These are phyloP conservation scores for Nannoperca obscura DNA, from an alignment of 2,797 vertebrate genomes.

Conservation along the genomic window DNA sequence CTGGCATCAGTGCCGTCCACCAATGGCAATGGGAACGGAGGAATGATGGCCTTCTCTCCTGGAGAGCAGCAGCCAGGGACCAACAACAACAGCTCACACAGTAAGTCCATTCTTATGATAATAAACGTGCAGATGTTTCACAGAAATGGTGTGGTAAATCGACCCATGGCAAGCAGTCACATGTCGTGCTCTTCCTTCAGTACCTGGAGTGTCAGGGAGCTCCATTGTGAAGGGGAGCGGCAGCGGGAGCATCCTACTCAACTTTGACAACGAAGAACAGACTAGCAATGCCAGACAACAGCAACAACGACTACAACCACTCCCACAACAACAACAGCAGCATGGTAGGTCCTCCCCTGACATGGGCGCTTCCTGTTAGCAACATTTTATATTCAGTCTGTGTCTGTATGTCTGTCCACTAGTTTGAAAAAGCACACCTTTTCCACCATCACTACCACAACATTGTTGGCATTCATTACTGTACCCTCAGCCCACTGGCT, in stretches of 20 bases:
- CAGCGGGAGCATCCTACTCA: conserved; percentile 81
- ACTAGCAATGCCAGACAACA: conserved; percentile 61
- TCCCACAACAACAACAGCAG: conserved; percentile 52
- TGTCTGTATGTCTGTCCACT: not conserved
- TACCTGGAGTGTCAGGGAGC: conserved; percentile 67
- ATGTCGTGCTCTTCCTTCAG: conserved; percentile 31
- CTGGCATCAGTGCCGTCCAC: conserved; percentile 85
- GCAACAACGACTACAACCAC: conserved; percentile 58
- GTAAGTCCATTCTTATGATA: conserved; percentile 24
- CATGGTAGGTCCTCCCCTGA: conserved; percentile 52
- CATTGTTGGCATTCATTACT: too few species aligned
- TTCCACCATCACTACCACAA: too few species aligned
- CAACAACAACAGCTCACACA: conserved; percentile 67
- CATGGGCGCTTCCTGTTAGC: not conserved
- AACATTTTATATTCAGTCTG: not conserved
- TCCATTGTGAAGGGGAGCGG: conserved; percentile 66
- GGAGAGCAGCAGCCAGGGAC: conserved; percentile 83
- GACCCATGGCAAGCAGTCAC: not conserved
- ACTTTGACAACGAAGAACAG: conserved; percentile 80
- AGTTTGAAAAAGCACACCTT: not conserved
- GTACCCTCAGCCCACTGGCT: too few species aligned
- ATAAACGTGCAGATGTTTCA: too few species aligned
- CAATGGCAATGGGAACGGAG: conserved; percentile 81
- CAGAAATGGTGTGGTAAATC: too few species aligned
- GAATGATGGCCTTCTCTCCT: conserved; percentile 83